Evolutionary conservation across 2,113 vertebrate genomes (phyloP).

Genomic region (Cavia aperea): DNA sequence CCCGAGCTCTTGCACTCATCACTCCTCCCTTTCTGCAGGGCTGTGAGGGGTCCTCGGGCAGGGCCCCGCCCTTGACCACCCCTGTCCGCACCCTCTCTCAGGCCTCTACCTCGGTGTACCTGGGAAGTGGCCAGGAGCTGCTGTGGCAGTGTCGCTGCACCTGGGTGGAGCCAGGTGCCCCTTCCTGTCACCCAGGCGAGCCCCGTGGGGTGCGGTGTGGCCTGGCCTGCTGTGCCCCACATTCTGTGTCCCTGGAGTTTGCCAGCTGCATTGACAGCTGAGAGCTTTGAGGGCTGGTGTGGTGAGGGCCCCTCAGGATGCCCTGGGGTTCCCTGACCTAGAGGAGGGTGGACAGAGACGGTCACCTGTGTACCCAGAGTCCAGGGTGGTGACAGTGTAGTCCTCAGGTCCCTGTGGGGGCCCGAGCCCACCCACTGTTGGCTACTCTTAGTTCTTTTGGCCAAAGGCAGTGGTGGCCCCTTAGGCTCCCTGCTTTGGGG

Average conservation of each 20-base stretch:
- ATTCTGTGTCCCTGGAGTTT: slow-evolving; percentile 49
- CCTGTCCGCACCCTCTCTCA: not conserved
- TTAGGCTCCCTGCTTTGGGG: not conserved
- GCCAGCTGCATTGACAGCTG: not conserved
- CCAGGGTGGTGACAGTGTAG: fast-evolving
- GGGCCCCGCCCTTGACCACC: slow-evolving; percentile 37
- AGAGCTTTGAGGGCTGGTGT: not conserved
- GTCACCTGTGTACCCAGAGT: too few species aligned
- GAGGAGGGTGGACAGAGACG: fast-evolving
- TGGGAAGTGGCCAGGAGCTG: not conserved
- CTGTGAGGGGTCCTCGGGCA: slow-evolving; percentile 62
- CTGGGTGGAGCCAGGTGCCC: slow-evolving; percentile 70
- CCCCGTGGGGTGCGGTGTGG: not conserved
- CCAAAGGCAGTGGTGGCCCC: not conserved
- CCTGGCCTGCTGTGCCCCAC: slow-evolving; percentile 15
- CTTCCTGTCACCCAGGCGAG: slow-evolving; percentile 74
- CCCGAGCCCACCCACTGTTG: not conserved
- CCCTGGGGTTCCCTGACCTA: fast-evolving
- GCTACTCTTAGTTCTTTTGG: not conserved
- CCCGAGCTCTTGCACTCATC: slow-evolving; percentile 61
- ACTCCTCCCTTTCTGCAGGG: slow-evolving; percentile 72
- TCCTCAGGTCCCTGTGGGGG: too few species aligned
- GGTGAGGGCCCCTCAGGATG: fast-evolving
- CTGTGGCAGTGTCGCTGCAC: slow-evolving; percentile 21
- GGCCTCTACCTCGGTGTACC: not conserved